Evolutionary conservation across 23 tunicate species (phyloP).

Genomic region (Trididemnum nubilum): DNA sequence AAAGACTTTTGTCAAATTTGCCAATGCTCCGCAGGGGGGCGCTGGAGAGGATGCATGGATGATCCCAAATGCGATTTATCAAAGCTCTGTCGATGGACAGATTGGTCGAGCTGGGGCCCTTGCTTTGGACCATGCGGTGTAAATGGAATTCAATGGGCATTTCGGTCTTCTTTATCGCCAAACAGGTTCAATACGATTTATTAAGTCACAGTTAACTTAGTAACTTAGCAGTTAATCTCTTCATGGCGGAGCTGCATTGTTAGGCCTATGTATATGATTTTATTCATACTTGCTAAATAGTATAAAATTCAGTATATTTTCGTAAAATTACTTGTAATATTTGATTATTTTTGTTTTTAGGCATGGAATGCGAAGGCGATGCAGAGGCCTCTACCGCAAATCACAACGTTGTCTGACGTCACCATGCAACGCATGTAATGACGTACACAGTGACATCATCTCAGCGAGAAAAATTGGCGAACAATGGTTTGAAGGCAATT

Average conservation of each 20-base stretch:
- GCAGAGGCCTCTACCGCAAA: constrained; percentile 59
- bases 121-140: constrained; percentile 92
- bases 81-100: constrained; percentile 63
- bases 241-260: no score
- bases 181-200: no score
- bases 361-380: constrained; percentile 45
- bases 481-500: constrained; percentile 50
- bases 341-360: constrained; percentile 22
- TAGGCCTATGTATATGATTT: background rate
- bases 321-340: no score
- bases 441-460: background rate
- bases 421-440: constrained; percentile 50
- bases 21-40: constrained; percentile 52
- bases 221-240: background rate
- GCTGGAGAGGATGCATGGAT: constrained; percentile 43
- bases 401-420: constrained; percentile 60
- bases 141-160: constrained; percentile 87
- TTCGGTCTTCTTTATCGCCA: constrained; percentile 58
- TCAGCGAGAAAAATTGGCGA: constrained; percentile 52
- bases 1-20: constrained; percentile 52
- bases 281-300: no score
- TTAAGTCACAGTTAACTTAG: background rate
- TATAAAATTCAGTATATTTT: no score
- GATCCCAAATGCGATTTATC: constrained; percentile 39
- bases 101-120: constrained; percentile 88